Percentiles rank a stretch among this genome's conserved stretches.
phyloP scores from a whole-genome alignment of 2,888 invertebrate genomes.

The Aphelenchoides bicaudatus region DNA sequence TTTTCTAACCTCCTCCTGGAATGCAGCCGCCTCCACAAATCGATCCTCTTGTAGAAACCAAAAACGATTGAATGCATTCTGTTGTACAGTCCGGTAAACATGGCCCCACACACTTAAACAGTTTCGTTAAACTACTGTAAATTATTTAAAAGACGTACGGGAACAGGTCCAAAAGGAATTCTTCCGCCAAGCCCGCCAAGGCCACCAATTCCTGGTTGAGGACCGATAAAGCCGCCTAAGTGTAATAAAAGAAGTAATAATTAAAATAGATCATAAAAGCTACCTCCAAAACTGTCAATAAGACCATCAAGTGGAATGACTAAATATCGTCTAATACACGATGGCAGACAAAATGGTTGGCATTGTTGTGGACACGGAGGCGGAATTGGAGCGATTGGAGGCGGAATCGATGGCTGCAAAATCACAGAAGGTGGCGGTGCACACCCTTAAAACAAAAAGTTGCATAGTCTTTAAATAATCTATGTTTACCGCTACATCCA shows the following conservation, averaged over 20 bases:
- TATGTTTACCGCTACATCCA: slow-evolving; percentile 10
- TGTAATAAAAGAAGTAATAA: too few species aligned
- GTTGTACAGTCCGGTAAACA: slow-evolving; percentile 7
- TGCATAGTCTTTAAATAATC: too few species aligned
- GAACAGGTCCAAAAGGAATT: slow-evolving; percentile 9
- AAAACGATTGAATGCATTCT: slow-evolving; percentile 4
- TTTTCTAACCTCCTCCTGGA: slow-evolving; percentile 1
- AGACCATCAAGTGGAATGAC: slow-evolving; percentile 18
- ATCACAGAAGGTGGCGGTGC: slow-evolving; percentile 12
- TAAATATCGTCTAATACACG: slow-evolving; percentile 27
- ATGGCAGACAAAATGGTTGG: slow-evolving; percentile 44
- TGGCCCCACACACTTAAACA: slow-evolving; percentile 2
- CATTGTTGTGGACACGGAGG: slow-evolving; percentile 19
- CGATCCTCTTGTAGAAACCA: neutral
- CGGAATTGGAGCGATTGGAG: neutral
- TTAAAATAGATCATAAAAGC: neutral
- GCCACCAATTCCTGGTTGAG: too few species aligned
- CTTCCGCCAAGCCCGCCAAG: slow-evolving; percentile 1
- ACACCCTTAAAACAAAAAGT: too few species aligned
- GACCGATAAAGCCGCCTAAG: too few species aligned
- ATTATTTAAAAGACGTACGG: too few species aligned
- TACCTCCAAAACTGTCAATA: slow-evolving; percentile 8
- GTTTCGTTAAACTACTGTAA: too few species aligned
- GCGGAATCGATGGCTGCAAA: slow-evolving; percentile 1
- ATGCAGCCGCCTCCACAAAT: slow-evolving; percentile 11